Evolutionary conservation across 2,888 invertebrate species (phyloP), one percentile per base, ranked within the genome.

Genomic region (Aphidius colemani): DNA sequence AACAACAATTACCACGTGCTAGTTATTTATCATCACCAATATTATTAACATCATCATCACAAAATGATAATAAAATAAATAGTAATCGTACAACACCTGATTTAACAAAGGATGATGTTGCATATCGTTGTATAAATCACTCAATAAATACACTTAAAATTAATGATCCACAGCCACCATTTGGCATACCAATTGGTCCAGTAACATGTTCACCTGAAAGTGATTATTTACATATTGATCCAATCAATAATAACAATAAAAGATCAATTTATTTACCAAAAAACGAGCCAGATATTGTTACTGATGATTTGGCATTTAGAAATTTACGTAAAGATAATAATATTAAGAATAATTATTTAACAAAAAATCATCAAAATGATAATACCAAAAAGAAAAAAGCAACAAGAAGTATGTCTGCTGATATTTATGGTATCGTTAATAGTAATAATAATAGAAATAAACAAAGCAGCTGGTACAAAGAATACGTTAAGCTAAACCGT

Each of bases 101-200:
- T 82, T 85, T 93, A 11, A 89, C 92, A 8, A 85, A 89, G 63
- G 95, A 95, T 77, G 95, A 95, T 81, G 91, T 95, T 8, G 90
- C 92, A 44, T 94, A 90, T 78, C 87, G 95, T 71, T 93, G 89
- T 76, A 88, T 93, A 66, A 90, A 90, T 75, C 88, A 91, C 78
- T 89, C 90, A 8, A 94, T 94, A 73, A 89, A 88, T 76, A 86
- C 78, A 4, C 73, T 83, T 8, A 90, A 89, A 79, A 87, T 90
- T 7, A 77, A 88, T 4, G 94, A 95, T 60, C 92, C 91, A 11
- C 95, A 95, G 77, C 94, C 93, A 46, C 94, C 92, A 1, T 96
- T 96, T 79, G 95, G 95, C 18, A 95, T 96, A 75, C 95, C 95
- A 0, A 80, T 95, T 46, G 93, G 93, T 3, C 94, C 94, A 9